Conservation (phyloP, 2,888 invertebrate genomes). For the Lochmaea crataegi region DNA sequence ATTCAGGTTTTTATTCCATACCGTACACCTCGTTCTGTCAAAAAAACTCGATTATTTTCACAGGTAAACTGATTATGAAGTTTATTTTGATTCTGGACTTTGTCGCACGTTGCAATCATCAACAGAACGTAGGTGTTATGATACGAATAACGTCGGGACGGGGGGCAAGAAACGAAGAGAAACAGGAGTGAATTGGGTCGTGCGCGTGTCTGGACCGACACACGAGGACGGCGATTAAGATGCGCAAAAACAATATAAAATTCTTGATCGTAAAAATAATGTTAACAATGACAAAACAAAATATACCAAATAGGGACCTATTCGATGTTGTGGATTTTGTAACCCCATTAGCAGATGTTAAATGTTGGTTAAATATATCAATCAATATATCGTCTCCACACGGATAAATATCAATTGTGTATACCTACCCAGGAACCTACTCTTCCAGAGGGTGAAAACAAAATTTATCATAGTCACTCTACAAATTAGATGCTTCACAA, state of each 20-base stretch:
- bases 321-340: too few species aligned
- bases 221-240: conserved; percentile 56
- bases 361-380: too few species aligned
- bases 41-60: conserved; percentile 2
- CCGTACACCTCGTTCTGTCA: neutral
- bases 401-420: too few species aligned
- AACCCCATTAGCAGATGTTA: too few species aligned
- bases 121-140: conserved; percentile 40
- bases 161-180: conserved; percentile 52
- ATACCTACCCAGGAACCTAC: too few species aligned
- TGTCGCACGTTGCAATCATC: conserved; percentile 34
- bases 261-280: conserved; percentile 9
- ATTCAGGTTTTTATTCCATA: neutral
- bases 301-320: too few species aligned
- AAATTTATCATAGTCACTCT: too few species aligned
- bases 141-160: conserved; percentile 54
- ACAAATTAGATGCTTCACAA: too few species aligned
- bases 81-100: conserved; percentile 36
- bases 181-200: conserved; percentile 52
- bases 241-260: conserved; percentile 53
- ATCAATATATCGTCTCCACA: too few species aligned
- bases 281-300: conserved; percentile 24
- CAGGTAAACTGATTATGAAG: conserved; percentile 2
- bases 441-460: too few species aligned
- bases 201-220: conserved; percentile 55